These are phyloP conservation scores for Pempheris klunzingeri DNA, from an alignment of 2,797 vertebrate species.

Conservation along the genomic window DNA sequence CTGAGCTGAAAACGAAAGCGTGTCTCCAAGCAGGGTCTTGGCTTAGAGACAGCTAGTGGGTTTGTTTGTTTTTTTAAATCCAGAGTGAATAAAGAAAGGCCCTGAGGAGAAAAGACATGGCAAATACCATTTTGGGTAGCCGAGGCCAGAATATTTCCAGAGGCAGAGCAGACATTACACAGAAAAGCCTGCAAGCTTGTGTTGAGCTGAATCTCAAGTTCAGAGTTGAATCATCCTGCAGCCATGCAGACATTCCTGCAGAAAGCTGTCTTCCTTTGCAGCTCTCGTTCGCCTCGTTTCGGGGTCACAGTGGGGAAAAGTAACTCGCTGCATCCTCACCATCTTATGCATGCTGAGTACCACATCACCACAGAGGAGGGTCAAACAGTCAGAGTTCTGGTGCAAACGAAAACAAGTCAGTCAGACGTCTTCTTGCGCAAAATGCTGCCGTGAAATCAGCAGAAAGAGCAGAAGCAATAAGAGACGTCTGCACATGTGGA, in stretches of 20 bases:
- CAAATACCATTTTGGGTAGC: constrained; percentile 40
- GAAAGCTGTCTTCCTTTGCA: constrained; percentile 27
- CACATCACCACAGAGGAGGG: not conserved
- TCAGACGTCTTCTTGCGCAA: constrained; percentile 6
- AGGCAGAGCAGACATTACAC: constrained; percentile 47
- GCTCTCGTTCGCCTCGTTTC: constrained; percentile 36
- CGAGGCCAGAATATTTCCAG: constrained; percentile 31
- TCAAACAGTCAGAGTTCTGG: not conserved
- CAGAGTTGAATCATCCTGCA: constrained; percentile 41
- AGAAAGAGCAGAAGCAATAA: constrained; percentile 3
- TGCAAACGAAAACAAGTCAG: constrained; percentile 3
- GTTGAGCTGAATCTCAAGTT: constrained; percentile 44
- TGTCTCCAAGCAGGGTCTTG: not conserved
- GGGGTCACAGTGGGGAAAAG: constrained; percentile 18
- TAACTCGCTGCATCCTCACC: not conserved
- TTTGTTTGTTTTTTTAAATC: constrained; percentile 2
- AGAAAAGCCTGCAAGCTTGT: constrained; percentile 31
- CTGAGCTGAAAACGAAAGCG: constrained; percentile 4
- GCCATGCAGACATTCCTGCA: constrained; percentile 65
- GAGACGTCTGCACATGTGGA: constrained; percentile 65
- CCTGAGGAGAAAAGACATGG: constrained; percentile 17
- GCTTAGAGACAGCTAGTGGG: constrained; percentile 1
- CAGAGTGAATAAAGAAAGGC: not conserved
- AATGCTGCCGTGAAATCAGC: constrained; percentile 24
- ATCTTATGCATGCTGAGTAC: not conserved